phyloP scores from a whole-genome alignment of 2,797 vertebrate species.

The Pangasius sanitwongsei region DNA sequence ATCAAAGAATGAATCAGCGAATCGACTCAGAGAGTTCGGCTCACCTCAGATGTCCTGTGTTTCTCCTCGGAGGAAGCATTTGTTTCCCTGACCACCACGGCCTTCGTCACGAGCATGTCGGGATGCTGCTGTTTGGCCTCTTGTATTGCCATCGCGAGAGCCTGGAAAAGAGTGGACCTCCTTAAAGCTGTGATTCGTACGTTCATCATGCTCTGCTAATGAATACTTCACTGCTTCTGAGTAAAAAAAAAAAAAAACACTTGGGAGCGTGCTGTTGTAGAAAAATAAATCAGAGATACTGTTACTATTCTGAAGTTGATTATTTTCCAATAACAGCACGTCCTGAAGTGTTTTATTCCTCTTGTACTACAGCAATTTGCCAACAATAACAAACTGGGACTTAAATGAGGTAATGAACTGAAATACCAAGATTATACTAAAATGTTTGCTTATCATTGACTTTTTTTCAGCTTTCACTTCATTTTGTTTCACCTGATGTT shows the following conservation, averaged over 20 bases:
- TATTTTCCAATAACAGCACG: background rate
- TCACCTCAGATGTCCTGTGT: conserved; percentile 86
- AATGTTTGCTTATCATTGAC: background rate
- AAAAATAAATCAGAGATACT: background rate
- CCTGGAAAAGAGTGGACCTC: conserved; percentile 68
- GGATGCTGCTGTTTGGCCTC: conserved; percentile 98
- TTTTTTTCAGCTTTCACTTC: background rate
- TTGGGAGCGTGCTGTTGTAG: background rate
- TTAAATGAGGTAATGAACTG: background rate
- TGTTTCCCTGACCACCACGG: conserved; percentile 97
- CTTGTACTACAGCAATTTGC: background rate
- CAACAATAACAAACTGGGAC: background rate
- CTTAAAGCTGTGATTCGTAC: background rate
- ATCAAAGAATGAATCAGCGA: background rate
- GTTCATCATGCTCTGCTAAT: background rate
- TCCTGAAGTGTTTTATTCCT: background rate
- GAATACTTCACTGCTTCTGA: background rate
- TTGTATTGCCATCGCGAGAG: conserved; percentile 95
- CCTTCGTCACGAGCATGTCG: conserved; percentile 99
- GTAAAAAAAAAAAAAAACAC: background rate
- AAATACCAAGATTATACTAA: background rate
- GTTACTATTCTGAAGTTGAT: background rate
- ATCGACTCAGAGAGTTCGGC: background rate
- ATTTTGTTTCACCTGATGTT: conserved; percentile 85
- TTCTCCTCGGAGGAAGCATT: conserved; percentile 90